Conservation (phyloP, 2,888 invertebrate species). For the Panorpa germanica region DNA sequence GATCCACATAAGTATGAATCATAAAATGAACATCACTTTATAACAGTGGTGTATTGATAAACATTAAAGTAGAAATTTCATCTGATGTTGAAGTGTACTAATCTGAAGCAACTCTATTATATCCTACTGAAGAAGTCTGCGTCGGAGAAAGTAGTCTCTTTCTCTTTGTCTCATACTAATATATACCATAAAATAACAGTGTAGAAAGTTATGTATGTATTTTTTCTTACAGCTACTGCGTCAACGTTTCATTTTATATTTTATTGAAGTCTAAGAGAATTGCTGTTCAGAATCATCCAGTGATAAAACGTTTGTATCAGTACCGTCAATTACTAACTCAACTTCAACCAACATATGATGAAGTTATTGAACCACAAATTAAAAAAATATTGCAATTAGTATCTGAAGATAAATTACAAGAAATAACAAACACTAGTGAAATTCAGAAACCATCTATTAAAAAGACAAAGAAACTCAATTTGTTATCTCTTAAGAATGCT, state of each 20-base stretch:
- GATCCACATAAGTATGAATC: too few species aligned
- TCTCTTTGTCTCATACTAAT: too few species aligned
- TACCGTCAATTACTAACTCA: conserved; percentile 58
- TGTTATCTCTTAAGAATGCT: conserved; percentile 1
- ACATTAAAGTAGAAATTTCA: too few species aligned
- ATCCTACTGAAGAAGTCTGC: too few species aligned
- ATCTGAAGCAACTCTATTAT: too few species aligned
- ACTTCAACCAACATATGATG: conserved; percentile 47
- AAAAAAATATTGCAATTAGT: conserved; percentile 37
- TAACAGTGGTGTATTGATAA: too few species aligned
- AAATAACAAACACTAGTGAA: conserved; percentile 16
- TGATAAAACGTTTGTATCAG: conserved; percentile 66
- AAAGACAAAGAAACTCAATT: conserved; percentile 11
- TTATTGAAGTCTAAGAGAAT: conserved; percentile 59
- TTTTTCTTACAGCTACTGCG: conserved; percentile 61
- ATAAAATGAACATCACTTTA: too few species aligned
- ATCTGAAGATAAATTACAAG: conserved; percentile 21
- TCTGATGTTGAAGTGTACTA: too few species aligned
- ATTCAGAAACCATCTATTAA: conserved; percentile 21
- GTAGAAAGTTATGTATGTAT: conserved; percentile 8
- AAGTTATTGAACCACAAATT: conserved; percentile 47
- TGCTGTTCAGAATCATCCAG: conserved; percentile 68
- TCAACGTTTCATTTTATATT: conserved; percentile 73
- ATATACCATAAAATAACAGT: conserved; percentile 8
- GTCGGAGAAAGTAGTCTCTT: too few species aligned